These are phyloP conservation scores for Bergia puertoricense DNA, from an alignment of 92 coral and sea anemone species.

Conservation along the genomic window DNA sequence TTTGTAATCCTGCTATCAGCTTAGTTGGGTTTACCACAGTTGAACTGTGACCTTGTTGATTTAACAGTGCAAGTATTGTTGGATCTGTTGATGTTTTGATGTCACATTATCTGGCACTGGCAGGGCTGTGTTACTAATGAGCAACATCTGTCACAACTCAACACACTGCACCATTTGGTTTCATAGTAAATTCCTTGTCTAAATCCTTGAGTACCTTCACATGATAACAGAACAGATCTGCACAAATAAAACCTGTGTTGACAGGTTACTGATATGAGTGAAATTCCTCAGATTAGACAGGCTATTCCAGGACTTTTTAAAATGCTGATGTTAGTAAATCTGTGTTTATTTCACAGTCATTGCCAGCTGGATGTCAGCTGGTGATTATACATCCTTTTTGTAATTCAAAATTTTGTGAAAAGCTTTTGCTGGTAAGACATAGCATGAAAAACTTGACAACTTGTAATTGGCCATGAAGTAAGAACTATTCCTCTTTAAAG, in stretches of 20 bases:
- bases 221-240: constrained; percentile 1
- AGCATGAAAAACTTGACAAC: too few relatives aligned
- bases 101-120: neutral
- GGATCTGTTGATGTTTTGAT: constrained; percentile 18
- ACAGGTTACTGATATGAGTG: constrained; percentile 9
- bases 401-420: too few relatives aligned
- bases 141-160: constrained; percentile 28
- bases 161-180: constrained; percentile 18
- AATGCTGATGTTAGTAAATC: neutral
- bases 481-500: too few relatives aligned
- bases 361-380: neutral
- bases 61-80: constrained; percentile 30
- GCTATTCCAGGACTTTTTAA: neutral
- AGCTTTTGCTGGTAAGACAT: too few relatives aligned
- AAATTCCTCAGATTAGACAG: constrained; percentile 9
- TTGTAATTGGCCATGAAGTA: too few relatives aligned
- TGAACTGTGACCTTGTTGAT: constrained; percentile 31
- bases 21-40: neutral
- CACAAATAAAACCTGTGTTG: constrained; percentile 10
- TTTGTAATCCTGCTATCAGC: constrained; percentile 34
- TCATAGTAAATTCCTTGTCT: neutral
- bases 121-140: neutral
- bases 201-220: constrained; percentile 4
- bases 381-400: neutral
- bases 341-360: neutral